Evolutionary conservation across 2,797 vertebrate genomes (phyloP).

Genomic region (Alcedo quadribrachys): DNA sequence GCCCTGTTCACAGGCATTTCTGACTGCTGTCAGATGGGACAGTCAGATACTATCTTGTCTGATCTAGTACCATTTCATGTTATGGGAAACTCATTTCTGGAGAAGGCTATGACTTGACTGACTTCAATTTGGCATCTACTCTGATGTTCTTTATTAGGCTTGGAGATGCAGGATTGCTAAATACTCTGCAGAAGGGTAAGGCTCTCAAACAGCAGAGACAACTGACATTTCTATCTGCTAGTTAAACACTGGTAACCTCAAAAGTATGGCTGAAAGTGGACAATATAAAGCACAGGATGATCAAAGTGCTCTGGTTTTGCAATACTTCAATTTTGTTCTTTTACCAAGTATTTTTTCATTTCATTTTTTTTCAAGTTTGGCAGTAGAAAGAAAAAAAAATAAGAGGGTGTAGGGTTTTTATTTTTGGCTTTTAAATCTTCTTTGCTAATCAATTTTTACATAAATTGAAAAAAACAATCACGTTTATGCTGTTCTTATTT

Average conservation of each 20-base stretch:
- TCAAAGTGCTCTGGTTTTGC: not conserved
- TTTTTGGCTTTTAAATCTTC: not conserved
- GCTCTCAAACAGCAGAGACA: not conserved
- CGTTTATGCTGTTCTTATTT: not conserved
- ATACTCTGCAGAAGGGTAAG: not conserved
- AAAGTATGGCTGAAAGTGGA: not conserved
- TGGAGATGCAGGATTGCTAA: not conserved
- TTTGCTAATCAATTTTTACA: not conserved
- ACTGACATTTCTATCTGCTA: not conserved
- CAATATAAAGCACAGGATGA: not conserved
- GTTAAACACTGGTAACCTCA: not conserved
- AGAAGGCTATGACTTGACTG: not conserved
- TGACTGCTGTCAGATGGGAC: not conserved
- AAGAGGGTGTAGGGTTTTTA: accelerated
- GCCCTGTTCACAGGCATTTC: not conserved
- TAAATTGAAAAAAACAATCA: not conserved
- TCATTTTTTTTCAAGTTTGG: not conserved
- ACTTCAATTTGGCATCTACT: not conserved
- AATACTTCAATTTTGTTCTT: not conserved
- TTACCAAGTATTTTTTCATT: not conserved
- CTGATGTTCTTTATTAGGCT: not conserved
- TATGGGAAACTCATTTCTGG: not conserved
- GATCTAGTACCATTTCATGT: not conserved
- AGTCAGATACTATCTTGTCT: not conserved
- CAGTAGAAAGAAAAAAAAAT: not conserved